Base-by-base conservation (phyloP, 1,140 invertebrate species). In the Ips nitidus region DNA sequence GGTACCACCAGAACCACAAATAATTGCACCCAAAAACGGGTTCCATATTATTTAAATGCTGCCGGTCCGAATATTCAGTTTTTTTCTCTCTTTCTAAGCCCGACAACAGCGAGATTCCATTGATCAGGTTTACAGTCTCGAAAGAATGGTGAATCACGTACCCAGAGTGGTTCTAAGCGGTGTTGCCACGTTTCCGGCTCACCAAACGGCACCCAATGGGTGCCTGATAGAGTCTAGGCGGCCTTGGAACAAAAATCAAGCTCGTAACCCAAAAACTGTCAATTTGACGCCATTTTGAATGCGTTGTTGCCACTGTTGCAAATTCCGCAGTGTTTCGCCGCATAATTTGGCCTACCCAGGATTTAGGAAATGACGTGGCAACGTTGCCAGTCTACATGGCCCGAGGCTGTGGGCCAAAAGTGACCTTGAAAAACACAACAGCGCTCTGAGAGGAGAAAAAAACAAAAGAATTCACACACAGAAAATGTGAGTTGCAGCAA, bases 401-500 rank as follows among this genome's bases (percentile, higher is more conserved):
- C 74, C 58, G 72, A 71, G 74, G 74, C 74, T 75, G 69, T 75
- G 73, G 74, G 74, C 74, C 74, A 75, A 72, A 73, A 74, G 73
- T 75, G 74, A 75, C 74, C 74, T 75, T 75, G 74, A 75, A 73
- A 74, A 74, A 73, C 69, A 73, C 70, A 74, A 74, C 72, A 74
- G 68, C 64, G 71, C 69, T 69, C 55, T 64, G 61, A 71, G 73
- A 69, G 59, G 55, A 69, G 50, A 52, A 38, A 67, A 36, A 62
- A 62, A 40, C 47, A 8, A 40, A 62, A 65, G 63, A 65, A 65
- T 52, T 37, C 59, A 58, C 66, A 41, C 53, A 41, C 57, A 38
- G 41, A n/a, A 47, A 39, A 7, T 59, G 39, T 57, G 41, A 66
- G 63, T 63, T 66, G 69, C 56, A 60, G 66, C 53, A 3, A 60